Evolutionary conservation across 2,888 invertebrate genomes (phyloP).

Genomic region (Synergus japonicus): DNA sequence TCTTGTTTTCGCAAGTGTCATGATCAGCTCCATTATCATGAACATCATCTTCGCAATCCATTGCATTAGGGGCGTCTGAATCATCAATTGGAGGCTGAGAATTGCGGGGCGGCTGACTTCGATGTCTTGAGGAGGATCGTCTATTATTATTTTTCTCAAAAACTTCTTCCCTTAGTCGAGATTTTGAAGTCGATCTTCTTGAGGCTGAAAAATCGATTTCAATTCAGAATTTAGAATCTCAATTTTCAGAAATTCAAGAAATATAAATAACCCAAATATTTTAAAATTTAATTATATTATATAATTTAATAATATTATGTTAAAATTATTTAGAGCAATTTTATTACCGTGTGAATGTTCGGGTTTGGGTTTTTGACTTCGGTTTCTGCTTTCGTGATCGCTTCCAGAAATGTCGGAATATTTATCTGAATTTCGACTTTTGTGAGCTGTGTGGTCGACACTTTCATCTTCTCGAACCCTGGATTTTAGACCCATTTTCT

Average conservation of each 20-base stretch:
- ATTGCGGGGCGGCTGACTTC: conserved; percentile 49
- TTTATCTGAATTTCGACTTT: neutral
- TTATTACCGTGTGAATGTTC: conserved; percentile 12
- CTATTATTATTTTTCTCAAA: conserved; percentile 45
- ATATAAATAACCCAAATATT: too few relatives aligned
- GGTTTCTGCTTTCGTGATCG: conserved; percentile 46
- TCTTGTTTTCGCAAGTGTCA: conserved; percentile 46
- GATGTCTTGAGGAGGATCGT: conserved; percentile 51
- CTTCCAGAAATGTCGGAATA: conserved; percentile 43
- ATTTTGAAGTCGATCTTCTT: conserved; percentile 49
- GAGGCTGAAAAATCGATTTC: conserved; percentile 9
- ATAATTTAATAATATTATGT: too few relatives aligned
- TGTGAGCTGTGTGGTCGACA: neutral
- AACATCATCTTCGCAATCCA: conserved; percentile 47
- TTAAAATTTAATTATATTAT: too few relatives aligned
- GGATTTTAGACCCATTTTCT: conserved; percentile 14
- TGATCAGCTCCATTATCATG: conserved; percentile 48
- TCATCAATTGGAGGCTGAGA: conserved; percentile 44
- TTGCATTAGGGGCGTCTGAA: conserved; percentile 26
- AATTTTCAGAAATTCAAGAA: too few relatives aligned
- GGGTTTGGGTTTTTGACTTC: conserved; percentile 50
- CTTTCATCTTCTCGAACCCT: conserved; percentile 28
- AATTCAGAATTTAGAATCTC: neutral
- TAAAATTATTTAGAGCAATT: neutral
- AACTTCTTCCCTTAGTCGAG: conserved; percentile 46